Evolutionary conservation across 2,797 vertebrate species (phyloP), one percentile per base, ranked within the genome.

Genomic region (Otus scops): DNA sequence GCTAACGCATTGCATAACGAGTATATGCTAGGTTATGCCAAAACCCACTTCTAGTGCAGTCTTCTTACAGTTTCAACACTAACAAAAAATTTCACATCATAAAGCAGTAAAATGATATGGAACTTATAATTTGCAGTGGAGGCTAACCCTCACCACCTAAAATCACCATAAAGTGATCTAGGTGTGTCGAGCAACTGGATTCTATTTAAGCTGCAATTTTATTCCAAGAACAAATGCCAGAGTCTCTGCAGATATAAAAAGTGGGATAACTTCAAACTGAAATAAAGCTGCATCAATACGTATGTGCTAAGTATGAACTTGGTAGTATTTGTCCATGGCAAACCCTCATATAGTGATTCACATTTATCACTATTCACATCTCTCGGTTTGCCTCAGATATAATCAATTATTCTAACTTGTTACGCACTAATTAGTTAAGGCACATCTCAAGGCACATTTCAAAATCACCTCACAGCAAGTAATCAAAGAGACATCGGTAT

Each of bases 371-470:
- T 88, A 69, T 50, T 89, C 70, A 61, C 39, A 86, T 86, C 67
- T 95, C 67, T 90, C 67, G 77, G 68, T 97, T 81, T 95, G 94
- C 94, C 74, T 96, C 91, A 92, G 85, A 88, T 79, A 92, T 74
- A 89, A 95, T 90, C 88, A 84, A 93, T 89, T 97, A 92, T 92
- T 96, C 93, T 70, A 95, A 60, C 82, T 85, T 59, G 80, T 85
- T 94, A 91, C 4, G 26, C 78, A 80, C 87, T 94, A 95, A 95
- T 95, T 95, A 95, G 82, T 93, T 88, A 71, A 10, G 6, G 60
- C 92, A 89, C 56, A 75, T 91, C 96, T 94, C 89, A 94, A 94
- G 78, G 43, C 64, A 86, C 45, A 93, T 93, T 94, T 93, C 83
- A 93, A 97, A 92, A 91, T 67, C 88, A 80, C 60, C 47, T 86